Conservation (phyloP, 2,888 invertebrate genomes). For the Noctua janthina region DNA sequence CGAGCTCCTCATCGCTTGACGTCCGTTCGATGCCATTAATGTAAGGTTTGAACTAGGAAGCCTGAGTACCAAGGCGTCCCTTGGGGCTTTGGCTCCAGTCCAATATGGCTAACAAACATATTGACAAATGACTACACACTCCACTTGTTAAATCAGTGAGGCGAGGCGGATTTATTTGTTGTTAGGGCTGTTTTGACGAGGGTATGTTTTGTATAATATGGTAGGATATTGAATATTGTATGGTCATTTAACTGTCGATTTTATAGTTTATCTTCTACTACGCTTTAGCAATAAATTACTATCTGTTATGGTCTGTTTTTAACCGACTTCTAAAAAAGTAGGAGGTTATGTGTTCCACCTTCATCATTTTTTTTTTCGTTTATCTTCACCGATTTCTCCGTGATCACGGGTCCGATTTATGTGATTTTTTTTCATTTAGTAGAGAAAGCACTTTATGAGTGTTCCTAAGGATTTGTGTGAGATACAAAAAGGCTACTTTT, state of each 20-base stretch:
- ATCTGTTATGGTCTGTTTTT: not conserved
- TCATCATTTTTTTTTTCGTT: not conserved
- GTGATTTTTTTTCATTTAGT: too few species aligned
- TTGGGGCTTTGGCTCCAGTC: conserved; percentile 60
- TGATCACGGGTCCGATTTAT: too few species aligned
- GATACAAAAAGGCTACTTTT: too few species aligned
- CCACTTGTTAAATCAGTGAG: conserved; percentile 59
- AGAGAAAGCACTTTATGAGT: too few species aligned
- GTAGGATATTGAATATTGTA: conserved; percentile 38
- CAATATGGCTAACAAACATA: conserved; percentile 71
- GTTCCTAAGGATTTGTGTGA: too few species aligned
- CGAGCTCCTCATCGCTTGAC: not conserved
- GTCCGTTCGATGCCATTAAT: not conserved
- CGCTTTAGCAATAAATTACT: too few species aligned
- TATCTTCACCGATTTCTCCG: too few species aligned
- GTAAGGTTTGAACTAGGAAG: conserved; percentile 19
- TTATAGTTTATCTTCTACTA: not conserved
- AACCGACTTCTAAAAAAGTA: not conserved
- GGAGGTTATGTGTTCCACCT: not conserved
- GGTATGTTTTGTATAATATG: conserved; percentile 40
- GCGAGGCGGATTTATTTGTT: conserved; percentile 62
- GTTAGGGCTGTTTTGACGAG: conserved; percentile 52
- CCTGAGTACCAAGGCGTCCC: conserved; percentile 31
- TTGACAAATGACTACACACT: conserved; percentile 72
- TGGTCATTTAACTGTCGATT: conserved; percentile 25